Conservation (phyloP, 1,140 invertebrate species). For the Drosophila ambigua region DNA sequence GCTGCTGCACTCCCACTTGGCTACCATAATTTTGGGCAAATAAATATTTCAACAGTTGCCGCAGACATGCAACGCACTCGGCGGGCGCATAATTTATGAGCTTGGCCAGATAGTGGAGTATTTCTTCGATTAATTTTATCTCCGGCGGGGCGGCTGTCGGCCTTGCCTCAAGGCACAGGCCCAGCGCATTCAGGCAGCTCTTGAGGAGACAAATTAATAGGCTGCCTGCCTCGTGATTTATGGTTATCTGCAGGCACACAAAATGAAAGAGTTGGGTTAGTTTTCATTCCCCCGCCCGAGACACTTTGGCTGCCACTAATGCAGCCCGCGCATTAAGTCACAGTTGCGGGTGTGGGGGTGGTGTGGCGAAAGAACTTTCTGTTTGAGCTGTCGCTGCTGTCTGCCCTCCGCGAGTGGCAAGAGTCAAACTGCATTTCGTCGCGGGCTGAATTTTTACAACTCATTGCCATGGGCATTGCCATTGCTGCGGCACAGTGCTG, state of each 20-base stretch:
- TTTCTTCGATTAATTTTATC: conserved; percentile 88
- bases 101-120: conserved; percentile 89
- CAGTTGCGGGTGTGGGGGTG: background rate
- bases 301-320: conserved; percentile 40
- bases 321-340: conserved; percentile 63
- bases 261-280: conserved; percentile 26
- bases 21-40: conserved; percentile 90
- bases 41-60: conserved; percentile 91
- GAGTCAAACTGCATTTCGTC: conserved; percentile 66
- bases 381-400: conserved; percentile 33
- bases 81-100: conserved; percentile 89
- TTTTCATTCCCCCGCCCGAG: background rate
- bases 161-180: conserved; percentile 69
- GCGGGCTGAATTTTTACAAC: conserved; percentile 72
- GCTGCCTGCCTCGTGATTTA: conserved; percentile 88
- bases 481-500: conserved; percentile 20
- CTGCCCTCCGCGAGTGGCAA: conserved; percentile 37
- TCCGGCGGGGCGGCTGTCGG: conserved; percentile 36
- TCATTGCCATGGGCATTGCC: conserved; percentile 66
- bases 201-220: conserved; percentile 88
- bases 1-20: conserved; percentile 48
- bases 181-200: conserved; percentile 73
- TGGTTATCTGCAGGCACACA: conserved; percentile 85
- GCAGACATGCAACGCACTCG: conserved; percentile 89
- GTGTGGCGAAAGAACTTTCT: conserved; percentile 22